Evolutionary conservation across 1,140 invertebrate species (phyloP).

Genomic region (Drosophila quadrilineata): DNA sequence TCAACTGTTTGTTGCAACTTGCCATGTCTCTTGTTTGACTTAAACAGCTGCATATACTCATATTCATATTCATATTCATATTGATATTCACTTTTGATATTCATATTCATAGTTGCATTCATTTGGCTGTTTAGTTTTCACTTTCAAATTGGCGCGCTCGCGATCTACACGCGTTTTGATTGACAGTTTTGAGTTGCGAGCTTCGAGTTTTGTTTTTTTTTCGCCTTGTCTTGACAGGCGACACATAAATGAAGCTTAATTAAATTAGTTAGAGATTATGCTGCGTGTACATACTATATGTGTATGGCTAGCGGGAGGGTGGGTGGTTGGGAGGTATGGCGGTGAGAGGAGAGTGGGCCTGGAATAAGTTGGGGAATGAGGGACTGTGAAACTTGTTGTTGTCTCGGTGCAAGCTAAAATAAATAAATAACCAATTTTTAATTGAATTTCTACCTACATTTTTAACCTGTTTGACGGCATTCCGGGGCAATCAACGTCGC

Average conservation of each 20-base stretch:
- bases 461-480: slow-evolving; percentile 81
- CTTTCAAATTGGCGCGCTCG: slow-evolving; percentile 58
- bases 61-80: slow-evolving; percentile 4
- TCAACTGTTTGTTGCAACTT: slow-evolving; percentile 32
- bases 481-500: slow-evolving; percentile 79
- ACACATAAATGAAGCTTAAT: slow-evolving; percentile 59
- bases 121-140: slow-evolving; percentile 45
- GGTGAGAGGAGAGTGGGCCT: not conserved
- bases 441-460: slow-evolving; percentile 81
- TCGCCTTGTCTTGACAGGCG: slow-evolving; percentile 44
- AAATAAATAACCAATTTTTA: slow-evolving; percentile 81
- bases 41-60: slow-evolving; percentile 7
- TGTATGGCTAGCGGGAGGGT: too few species aligned
- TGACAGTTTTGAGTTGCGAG: slow-evolving; percentile 56
- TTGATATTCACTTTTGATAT: slow-evolving; percentile 17
- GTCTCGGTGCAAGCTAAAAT: slow-evolving; percentile 76
- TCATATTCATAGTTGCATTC: slow-evolving; percentile 7
- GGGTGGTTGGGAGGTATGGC: not conserved
- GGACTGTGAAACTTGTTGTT: slow-evolving; percentile 30
- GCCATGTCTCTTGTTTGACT: slow-evolving; percentile 2
- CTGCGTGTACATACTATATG: not conserved
- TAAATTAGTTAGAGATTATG: slow-evolving; percentile 65
- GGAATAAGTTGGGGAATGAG: slow-evolving; percentile 1
- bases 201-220: too few species aligned
- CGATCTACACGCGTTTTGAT: slow-evolving; percentile 40